A percentile compares a stretch with the other conserved stretches of the same genome.
These are phyloP conservation scores for Ceyx melanurus DNA, from an alignment of 2,113 vertebrate genomes.

Conservation along the genomic window DNA sequence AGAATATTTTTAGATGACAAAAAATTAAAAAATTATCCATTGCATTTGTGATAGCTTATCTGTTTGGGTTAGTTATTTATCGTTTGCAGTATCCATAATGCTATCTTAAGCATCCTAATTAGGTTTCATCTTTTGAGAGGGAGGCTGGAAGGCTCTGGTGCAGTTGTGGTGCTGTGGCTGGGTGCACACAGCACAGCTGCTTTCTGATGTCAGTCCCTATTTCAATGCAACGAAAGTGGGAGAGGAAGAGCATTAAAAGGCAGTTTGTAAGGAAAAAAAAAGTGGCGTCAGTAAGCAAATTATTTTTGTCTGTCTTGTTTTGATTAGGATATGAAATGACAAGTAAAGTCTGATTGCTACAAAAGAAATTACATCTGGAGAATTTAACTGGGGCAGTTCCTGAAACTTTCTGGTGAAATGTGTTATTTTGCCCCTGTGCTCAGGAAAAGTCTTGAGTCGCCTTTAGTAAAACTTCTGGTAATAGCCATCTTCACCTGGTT, in stretches of 20 bases:
- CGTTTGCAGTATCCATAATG: conserved; percentile 39
- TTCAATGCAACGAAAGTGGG: conserved; percentile 52
- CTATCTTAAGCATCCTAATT: conserved; percentile 64
- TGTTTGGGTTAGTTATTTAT: conserved; percentile 56
- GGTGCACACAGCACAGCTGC: conserved; percentile 58
- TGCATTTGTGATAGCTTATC: conserved; percentile 11
- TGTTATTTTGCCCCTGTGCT: neutral
- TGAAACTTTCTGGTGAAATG: conserved; percentile 28
- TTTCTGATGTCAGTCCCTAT: conserved; percentile 69
- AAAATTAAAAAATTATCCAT: conserved; percentile 63
- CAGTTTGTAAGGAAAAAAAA: conserved; percentile 54
- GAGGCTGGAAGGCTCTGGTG: conserved; percentile 40
- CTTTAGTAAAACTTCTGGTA: neutral
- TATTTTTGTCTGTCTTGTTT: conserved; percentile 68
- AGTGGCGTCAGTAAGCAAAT: conserved; percentile 71
- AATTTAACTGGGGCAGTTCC: conserved; percentile 55
- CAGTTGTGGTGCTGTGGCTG: conserved; percentile 45
- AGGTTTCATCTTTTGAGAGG: conserved; percentile 39
- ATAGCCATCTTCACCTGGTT: neutral
- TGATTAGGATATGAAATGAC: conserved; percentile 70
- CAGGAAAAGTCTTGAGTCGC: neutral
- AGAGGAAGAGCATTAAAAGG: conserved; percentile 65
- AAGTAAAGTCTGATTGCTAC: conserved; percentile 72
- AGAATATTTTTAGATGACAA: conserved; percentile 54
- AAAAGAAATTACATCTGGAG: conserved; percentile 71